These are phyloP conservation scores for Agrotis ipsilon DNA, from an alignment of 2,888 invertebrate genomes.

Conservation along the genomic window DNA sequence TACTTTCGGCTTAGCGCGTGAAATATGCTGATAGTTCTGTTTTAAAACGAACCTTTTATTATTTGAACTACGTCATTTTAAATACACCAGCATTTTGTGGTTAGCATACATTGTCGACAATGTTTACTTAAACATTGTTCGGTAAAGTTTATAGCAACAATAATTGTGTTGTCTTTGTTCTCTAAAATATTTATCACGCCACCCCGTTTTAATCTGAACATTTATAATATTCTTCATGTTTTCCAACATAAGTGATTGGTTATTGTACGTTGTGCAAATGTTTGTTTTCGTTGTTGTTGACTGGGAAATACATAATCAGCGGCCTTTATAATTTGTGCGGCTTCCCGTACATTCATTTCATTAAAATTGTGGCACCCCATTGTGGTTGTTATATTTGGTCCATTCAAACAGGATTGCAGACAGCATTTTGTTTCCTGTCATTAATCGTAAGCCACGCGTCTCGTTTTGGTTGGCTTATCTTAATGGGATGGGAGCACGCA, in stretches of 20 bases:
- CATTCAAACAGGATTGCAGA: conserved; percentile 76
- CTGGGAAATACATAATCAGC: conserved; percentile 55
- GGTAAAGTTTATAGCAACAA: conserved; percentile 52
- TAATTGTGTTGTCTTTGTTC: conserved; percentile 56
- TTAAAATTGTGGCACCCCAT: conserved; percentile 59
- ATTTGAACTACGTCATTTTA: conserved; percentile 15
- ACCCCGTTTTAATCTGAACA: conserved; percentile 33
- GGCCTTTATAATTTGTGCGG: conserved; percentile 62
- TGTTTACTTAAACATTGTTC: conserved; percentile 55
- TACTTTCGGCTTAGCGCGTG: background rate
- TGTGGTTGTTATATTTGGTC: conserved; percentile 63
- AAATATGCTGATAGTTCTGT: conserved; percentile 2
- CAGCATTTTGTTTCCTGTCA: conserved; percentile 80
- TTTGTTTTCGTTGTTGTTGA: conserved; percentile 36
- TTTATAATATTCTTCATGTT: conserved; percentile 42
- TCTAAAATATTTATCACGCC: conserved; percentile 41
- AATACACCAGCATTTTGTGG: conserved; percentile 40
- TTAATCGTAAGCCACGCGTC: conserved; percentile 81
- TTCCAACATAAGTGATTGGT: conserved; percentile 49
- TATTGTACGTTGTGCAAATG: conserved; percentile 38
- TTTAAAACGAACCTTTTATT: conserved; percentile 20
- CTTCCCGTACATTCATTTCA: conserved; percentile 57
- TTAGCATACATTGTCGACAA: conserved; percentile 36
- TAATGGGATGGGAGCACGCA: conserved; percentile 81
- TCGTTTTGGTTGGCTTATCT: conserved; percentile 82